These are phyloP conservation scores for Avahi laniger DNA, from an alignment of 2,797 vertebrate genomes.

Conservation along the genomic window DNA sequence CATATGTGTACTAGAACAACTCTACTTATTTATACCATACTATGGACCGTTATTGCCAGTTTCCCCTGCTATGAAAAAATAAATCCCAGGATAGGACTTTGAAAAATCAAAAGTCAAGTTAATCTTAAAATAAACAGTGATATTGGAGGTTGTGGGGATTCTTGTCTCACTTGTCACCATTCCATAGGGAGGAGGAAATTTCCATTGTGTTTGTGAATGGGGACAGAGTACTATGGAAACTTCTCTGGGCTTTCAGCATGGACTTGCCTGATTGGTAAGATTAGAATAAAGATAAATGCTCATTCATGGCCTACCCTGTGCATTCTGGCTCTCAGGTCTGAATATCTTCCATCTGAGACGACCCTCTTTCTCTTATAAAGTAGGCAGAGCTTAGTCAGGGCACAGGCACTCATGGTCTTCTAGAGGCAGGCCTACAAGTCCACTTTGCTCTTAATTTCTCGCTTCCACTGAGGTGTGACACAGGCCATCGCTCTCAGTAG, in stretches of 20 bases:
- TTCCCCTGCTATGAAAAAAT: not conserved
- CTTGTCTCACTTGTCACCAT: not conserved
- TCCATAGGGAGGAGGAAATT: not conserved
- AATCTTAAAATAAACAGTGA: slow-evolving; percentile 30
- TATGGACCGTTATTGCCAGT: not conserved
- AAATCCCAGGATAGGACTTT: slow-evolving; percentile 2
- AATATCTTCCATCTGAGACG: not conserved
- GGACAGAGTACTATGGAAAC: not conserved
- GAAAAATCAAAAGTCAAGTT: slow-evolving; percentile 27
- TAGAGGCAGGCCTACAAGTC: not conserved
- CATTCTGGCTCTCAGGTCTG: not conserved
- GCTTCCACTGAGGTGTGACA: slow-evolving; percentile 27
- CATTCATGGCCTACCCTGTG: not conserved
- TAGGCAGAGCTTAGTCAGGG: not conserved
- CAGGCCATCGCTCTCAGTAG: not conserved
- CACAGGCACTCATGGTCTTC: not conserved
- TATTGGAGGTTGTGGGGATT: not conserved
- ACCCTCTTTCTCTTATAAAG: not conserved
- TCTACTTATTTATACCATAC: not conserved
- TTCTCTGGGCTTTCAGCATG: not conserved
- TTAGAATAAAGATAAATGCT: slow-evolving; percentile 29
- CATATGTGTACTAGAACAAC: not conserved
- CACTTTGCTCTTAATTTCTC: slow-evolving; percentile 31
- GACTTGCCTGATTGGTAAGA: not conserved
- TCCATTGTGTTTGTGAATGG: not conserved